These are phyloP conservation scores for Cottus gobio DNA, from an alignment of 2,113 vertebrate genomes.

Conservation along the genomic window DNA sequence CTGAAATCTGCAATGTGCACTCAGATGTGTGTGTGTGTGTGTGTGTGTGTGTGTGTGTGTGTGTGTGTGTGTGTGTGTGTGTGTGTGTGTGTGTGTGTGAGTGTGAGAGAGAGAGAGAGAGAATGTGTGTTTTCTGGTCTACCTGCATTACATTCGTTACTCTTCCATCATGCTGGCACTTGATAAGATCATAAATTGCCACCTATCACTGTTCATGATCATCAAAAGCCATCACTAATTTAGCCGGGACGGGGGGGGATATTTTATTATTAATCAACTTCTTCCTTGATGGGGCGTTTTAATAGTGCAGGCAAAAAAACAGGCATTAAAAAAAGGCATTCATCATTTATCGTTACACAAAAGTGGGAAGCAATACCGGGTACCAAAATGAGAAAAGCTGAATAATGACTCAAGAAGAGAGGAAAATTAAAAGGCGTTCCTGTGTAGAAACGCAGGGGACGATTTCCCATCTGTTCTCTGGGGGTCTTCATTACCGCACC, in stretches of 20 bases:
- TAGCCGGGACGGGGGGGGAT: conserved; percentile 37
- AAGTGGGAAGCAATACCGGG: conserved; percentile 27
- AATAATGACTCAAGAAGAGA: conserved; percentile 20
- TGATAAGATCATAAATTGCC: conserved; percentile 53
- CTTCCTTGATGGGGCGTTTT: conserved; percentile 51
- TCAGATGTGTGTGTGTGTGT: background rate
- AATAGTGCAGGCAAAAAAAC: conserved; percentile 42
- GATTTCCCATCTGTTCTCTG: conserved; percentile 5
- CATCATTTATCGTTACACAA: conserved; percentile 55
- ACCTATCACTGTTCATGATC: conserved; percentile 57
- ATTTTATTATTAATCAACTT: conserved; percentile 61
- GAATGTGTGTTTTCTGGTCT: background rate
- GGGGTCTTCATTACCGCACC: conserved; percentile 8
- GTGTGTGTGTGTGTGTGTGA: background rate
- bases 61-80: background rate
- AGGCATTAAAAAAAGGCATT: conserved; percentile 35
- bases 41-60: background rate
- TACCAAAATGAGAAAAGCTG: conserved; percentile 30
- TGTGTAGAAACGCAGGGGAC: background rate
- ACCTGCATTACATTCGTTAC: conserved; percentile 19
- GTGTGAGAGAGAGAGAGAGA: background rate
- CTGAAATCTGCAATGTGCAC: conserved; percentile 12
- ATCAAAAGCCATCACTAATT: conserved; percentile 67
- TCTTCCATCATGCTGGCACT: conserved; percentile 30
- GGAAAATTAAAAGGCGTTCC: conserved; percentile 5